phyloP scores from a whole-genome alignment of 2,888 invertebrate genomes.

The Tupiocoris notatus region DNA sequence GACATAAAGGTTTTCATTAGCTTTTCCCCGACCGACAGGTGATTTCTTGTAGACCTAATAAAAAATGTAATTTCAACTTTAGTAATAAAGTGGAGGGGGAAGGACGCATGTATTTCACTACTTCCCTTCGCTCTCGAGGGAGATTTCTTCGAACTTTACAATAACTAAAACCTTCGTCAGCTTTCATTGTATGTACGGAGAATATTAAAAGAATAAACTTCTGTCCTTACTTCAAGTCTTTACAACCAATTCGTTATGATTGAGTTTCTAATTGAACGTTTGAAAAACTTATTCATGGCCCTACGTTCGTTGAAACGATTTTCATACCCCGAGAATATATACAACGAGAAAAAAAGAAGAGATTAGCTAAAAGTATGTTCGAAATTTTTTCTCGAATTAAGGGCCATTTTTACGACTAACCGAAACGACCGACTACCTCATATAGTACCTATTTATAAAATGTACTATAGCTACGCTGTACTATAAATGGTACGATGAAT shows the following conservation, averaged over 20 bases:
- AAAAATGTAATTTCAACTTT: constrained; percentile 44
- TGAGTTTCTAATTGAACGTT: constrained; percentile 36
- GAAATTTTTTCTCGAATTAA: too few species aligned
- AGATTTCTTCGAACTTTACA: constrained; percentile 42
- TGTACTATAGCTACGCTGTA: too few species aligned
- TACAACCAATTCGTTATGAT: constrained; percentile 33
- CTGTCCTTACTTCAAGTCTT: constrained; percentile 19
- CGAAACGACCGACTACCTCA: too few species aligned
- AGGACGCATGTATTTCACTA: constrained; percentile 40
- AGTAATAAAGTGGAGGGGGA: constrained; percentile 32
- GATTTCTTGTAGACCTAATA: constrained; percentile 45
- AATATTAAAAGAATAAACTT: constrained; percentile 49
- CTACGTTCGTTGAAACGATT: too few species aligned
- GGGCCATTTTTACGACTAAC: too few species aligned
- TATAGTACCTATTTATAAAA: too few species aligned
- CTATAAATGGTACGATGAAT: too few species aligned
- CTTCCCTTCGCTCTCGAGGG: constrained; percentile 18
- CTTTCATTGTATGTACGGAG: constrained; percentile 44
- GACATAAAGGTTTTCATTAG: constrained; percentile 42
- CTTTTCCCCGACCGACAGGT: constrained; percentile 42
- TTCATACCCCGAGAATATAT: too few species aligned
- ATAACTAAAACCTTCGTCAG: constrained; percentile 31
- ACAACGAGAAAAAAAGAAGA: too few species aligned
- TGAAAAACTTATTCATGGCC: too few species aligned
- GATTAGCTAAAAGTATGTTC: too few species aligned